Conservation (phyloP, 2,888 invertebrate genomes). For the Drosophila mulleri region DNA sequence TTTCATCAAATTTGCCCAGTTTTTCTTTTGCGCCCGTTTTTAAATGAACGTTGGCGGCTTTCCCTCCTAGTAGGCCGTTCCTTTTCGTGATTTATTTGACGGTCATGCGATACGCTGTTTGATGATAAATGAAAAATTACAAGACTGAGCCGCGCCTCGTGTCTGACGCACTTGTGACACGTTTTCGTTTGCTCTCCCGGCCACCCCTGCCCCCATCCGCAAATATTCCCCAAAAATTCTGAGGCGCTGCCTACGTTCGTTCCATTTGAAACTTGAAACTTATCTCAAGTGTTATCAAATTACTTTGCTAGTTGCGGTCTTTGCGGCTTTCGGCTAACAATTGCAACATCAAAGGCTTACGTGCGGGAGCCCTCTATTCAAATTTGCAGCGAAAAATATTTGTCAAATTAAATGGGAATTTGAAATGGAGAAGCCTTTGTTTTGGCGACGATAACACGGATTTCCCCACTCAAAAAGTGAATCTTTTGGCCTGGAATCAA, state of each 20-base stretch:
- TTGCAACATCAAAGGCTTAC: constrained; percentile 29
- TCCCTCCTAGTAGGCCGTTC: neutral
- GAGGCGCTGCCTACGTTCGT: constrained; percentile 31
- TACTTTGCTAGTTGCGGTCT: constrained; percentile 17
- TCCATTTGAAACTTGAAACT: constrained; percentile 13
- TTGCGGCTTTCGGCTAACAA: constrained; percentile 30
- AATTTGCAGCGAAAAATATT: constrained; percentile 5
- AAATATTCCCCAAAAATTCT: constrained; percentile 7
- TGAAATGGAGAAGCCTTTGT: neutral
- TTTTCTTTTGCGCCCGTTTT: constrained; percentile 10
- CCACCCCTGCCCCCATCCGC: neutral
- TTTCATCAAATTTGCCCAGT: constrained; percentile 13
- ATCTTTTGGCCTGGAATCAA: neutral
- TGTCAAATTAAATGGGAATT: neutral
- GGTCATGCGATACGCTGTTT: constrained; percentile 59
- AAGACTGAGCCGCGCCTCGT: constrained; percentile 23
- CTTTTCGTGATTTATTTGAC: constrained; percentile 48
- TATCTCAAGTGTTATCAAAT: constrained; percentile 45
- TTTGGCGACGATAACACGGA: neutral
- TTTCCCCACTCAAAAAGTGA: neutral
- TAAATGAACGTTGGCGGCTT: neutral
- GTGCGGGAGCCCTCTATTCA: constrained; percentile 27
- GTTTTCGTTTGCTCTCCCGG: constrained; percentile 11
- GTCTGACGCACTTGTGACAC: constrained; percentile 55
- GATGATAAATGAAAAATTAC: constrained; percentile 47